Conservation (phyloP, 2,113 vertebrate genomes). For the Centrocercus urophasianus region DNA sequence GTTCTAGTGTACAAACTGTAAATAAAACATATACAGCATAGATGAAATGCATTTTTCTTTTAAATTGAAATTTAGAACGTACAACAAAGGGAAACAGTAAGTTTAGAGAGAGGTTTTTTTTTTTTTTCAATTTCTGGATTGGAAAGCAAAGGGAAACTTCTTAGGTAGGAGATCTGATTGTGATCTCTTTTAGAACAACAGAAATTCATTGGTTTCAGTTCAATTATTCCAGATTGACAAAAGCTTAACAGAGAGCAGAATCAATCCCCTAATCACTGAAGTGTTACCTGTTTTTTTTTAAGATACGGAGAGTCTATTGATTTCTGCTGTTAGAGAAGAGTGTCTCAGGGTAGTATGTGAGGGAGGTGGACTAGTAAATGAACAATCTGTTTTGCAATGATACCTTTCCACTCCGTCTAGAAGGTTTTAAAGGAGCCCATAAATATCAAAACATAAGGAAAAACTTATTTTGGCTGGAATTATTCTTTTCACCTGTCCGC, state of each 20-base stretch:
- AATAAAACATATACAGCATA: neutral
- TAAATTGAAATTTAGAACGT: neutral
- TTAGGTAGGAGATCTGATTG: neutral
- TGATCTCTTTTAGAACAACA: neutral
- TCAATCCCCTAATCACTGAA: constrained; percentile 8
- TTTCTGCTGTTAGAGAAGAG: neutral
- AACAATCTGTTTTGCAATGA: neutral
- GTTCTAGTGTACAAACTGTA: neutral
- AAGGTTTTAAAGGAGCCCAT: neutral
- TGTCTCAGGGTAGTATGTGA: neutral
- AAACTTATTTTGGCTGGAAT: neutral
- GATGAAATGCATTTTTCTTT: neutral
- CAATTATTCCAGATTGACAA: constrained; percentile 33
- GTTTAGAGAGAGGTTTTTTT: neutral
- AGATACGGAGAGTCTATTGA: constrained; percentile 35
- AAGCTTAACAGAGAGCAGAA: neutral
- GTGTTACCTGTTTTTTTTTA: constrained; percentile 4
- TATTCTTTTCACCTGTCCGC: neutral
- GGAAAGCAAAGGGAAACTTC: neutral
- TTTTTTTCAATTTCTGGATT: neutral
- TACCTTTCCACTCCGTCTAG: neutral
- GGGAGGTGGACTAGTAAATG: neutral
- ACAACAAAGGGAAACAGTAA: neutral
- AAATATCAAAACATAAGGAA: neutral
- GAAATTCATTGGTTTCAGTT: constrained; percentile 23